Percentiles rank a stretch among this genome's conserved stretches.
Conservation (phyloP, 2,797 vertebrate species). For the Microtus obscurus region DNA sequence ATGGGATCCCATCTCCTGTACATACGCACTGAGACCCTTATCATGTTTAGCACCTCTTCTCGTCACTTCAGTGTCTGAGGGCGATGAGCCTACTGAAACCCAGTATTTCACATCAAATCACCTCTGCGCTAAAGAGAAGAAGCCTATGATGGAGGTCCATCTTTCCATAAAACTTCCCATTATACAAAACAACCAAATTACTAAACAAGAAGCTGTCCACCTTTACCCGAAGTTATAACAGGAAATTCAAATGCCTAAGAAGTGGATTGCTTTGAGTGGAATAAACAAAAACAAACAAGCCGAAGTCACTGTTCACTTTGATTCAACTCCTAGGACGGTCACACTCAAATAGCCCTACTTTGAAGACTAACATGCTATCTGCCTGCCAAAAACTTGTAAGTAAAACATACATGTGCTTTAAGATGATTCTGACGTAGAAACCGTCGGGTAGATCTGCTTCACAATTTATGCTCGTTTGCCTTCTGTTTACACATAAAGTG, state of each 20-base stretch:
- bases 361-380: not conserved
- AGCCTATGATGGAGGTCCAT: not conserved
- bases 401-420: not conserved
- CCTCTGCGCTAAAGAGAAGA: constrained; percentile 7
- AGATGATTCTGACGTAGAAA: not conserved
- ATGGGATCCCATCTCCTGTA: not conserved
- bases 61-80: not conserved
- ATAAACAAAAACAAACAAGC: not conserved
- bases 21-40: not conserved
- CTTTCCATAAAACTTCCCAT: not conserved
- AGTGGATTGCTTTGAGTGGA: not conserved
- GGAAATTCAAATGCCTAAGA: not conserved
- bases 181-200: not conserved
- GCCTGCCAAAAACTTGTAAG: not conserved
- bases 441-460: constrained; percentile 59
- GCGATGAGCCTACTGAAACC: not conserved
- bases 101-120: not conserved
- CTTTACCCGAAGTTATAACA: not conserved
- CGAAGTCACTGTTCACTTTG: not conserved
- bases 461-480: constrained; percentile 55
- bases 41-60: not conserved
- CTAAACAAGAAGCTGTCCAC: not conserved
- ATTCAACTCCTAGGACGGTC: not conserved
- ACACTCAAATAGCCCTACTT: not conserved
- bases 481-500: constrained; percentile 64